Conservation (phyloP, 2,888 invertebrate genomes). For the Eudasyphora cyanicolor region DNA sequence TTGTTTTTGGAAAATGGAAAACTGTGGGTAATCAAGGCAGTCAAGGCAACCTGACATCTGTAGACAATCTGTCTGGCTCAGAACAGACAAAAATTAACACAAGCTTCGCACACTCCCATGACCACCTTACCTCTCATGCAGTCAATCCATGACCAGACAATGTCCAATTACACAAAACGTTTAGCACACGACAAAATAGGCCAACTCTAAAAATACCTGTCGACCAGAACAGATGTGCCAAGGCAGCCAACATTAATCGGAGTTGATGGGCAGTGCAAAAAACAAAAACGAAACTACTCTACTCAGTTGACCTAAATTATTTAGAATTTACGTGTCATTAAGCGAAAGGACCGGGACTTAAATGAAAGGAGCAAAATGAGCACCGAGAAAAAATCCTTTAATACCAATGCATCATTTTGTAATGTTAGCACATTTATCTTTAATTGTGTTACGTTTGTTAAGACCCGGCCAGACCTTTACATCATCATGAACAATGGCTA, state of each 20-base stretch:
- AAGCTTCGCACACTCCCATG: not conserved
- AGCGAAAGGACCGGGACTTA: not conserved
- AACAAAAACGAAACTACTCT: not conserved
- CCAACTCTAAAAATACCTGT: not conserved
- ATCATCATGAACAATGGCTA: slow-evolving; percentile 29
- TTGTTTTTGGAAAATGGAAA: not conserved
- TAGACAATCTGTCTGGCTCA: slow-evolving; percentile 9
- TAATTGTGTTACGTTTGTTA: slow-evolving; percentile 26
- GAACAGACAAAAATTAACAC: not conserved
- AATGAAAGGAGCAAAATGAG: not conserved
- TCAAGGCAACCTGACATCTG: not conserved
- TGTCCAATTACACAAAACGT: slow-evolving; percentile 27
- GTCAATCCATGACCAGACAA: slow-evolving; percentile 13
- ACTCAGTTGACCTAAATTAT: slow-evolving; percentile 55
- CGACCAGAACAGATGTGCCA: not conserved
- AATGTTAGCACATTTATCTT: slow-evolving; percentile 57
- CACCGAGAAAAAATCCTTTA: slow-evolving; percentile 3
- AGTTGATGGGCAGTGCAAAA: not conserved
- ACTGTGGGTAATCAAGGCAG: not conserved
- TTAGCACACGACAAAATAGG: not conserved
- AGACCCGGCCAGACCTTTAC: slow-evolving; percentile 45
- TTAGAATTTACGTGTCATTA: slow-evolving; percentile 59
- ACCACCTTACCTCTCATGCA: too few relatives aligned
- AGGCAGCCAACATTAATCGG: not conserved
- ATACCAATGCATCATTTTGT: slow-evolving; percentile 55